Percentiles rank a stretch among this genome's conserved stretches.
Evolutionary conservation across 2,888 invertebrate species (phyloP).

Genomic region (Steinernema hermaphroditum): DNA sequence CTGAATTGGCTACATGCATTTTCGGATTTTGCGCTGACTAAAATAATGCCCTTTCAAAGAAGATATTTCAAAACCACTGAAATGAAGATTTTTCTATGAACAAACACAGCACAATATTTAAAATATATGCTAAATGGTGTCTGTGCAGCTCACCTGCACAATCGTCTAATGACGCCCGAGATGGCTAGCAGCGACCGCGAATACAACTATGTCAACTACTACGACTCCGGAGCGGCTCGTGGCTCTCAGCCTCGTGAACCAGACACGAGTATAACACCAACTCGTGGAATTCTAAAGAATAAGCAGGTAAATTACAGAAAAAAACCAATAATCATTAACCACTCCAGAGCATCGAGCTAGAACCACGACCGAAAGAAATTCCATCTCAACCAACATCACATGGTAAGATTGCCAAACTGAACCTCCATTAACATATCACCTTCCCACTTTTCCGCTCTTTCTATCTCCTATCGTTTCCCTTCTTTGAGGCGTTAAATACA

Average conservation of each 20-base stretch:
- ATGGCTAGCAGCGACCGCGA: constrained; percentile 41
- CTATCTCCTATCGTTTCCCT: constrained; percentile 38
- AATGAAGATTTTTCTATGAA: no score
- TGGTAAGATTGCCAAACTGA: constrained; percentile 38
- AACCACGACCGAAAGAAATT: constrained; percentile 41
- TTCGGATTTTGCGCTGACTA: no score
- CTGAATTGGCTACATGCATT: no score
- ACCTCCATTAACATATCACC: constrained; percentile 31
- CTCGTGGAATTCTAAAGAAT: constrained; percentile 62
- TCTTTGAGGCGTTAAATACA: constrained; percentile 36
- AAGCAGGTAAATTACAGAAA: constrained; percentile 48
- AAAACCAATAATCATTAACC: not conserved
- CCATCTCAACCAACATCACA: constrained; percentile 39
- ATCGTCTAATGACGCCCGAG: constrained; percentile 49
- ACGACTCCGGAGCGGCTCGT: constrained; percentile 50
- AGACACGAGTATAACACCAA: constrained; percentile 41
- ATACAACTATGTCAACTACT: constrained; percentile 62
- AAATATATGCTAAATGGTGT: not conserved
- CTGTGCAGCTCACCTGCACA: constrained; percentile 34
- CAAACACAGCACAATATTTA: no score
- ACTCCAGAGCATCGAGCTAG: constrained; percentile 49
- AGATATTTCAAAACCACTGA: no score
- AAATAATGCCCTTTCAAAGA: no score
- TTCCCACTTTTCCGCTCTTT: constrained; percentile 36
- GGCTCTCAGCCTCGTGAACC: constrained; percentile 42